Evolutionary conservation across 1,140 invertebrate species (phyloP).

Genomic region (Probaryconus sp.): DNA sequence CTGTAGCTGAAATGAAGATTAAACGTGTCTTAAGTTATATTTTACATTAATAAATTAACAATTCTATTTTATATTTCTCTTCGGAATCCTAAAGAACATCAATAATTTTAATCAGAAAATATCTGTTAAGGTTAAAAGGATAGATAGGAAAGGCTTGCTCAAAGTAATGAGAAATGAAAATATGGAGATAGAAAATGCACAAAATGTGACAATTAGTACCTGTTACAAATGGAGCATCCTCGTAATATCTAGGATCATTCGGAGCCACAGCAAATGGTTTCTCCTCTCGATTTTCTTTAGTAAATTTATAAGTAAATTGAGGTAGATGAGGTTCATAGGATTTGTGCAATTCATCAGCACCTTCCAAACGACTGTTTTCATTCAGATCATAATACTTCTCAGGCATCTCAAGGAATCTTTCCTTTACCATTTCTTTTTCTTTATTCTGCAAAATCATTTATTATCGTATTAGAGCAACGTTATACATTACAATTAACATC

Average conservation of each 20-base stretch:
- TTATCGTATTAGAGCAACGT: too few relatives aligned
- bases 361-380: conserved; percentile 6
- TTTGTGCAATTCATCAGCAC: conserved; percentile 19
- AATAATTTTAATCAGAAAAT: too few relatives aligned
- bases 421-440: conserved; percentile 36
- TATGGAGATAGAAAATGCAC: too few relatives aligned
- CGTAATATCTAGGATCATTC: conserved; percentile 75
- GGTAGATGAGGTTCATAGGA: conserved; percentile 40
- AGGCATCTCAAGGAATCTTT: conserved; percentile 42
- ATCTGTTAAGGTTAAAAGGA: too few relatives aligned
- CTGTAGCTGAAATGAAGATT: conserved; percentile 18
- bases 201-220: conserved; percentile 24
- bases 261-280: conserved; percentile 74
- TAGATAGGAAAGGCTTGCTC: background rate
- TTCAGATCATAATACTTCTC: conserved; percentile 43
- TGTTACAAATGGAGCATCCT: conserved; percentile 43
- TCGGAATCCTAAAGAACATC: too few relatives aligned
- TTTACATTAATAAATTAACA: conserved; percentile 5
- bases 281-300: conserved; percentile 61
- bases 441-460: conserved; percentile 18
- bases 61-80: background rate
- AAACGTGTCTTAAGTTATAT: background rate
- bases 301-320: conserved; percentile 71
- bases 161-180: too few relatives aligned
- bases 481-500: too few relatives aligned